phyloP scores from a whole-genome alignment of 2,113 vertebrate species.

The Malaclemys terrapin region DNA sequence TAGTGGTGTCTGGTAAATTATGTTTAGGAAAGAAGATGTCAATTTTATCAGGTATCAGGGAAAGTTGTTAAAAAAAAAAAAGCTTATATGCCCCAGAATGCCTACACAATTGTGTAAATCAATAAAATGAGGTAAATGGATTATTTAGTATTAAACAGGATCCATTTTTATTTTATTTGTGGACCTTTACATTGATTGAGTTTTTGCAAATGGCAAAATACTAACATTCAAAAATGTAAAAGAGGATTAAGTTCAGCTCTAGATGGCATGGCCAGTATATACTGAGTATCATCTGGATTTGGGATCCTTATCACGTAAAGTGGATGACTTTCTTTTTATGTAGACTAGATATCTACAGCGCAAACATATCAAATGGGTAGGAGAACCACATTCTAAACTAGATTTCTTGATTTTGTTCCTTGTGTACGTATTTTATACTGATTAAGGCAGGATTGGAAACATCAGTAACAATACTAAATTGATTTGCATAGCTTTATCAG shows the following conservation, averaged over 20 bases:
- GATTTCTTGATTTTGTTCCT: neutral
- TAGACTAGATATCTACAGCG: neutral
- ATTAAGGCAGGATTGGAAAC: neutral
- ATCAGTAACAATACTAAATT: neutral
- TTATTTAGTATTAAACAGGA: neutral
- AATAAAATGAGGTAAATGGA: neutral
- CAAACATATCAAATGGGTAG: neutral
- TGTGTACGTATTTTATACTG: neutral
- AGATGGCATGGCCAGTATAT: rapidly evolving
- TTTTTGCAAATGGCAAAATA: neutral
- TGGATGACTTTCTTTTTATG: neutral
- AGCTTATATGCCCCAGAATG: neutral
- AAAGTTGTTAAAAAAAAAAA: neutral
- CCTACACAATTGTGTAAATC: neutral
- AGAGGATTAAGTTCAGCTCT: rapidly evolving
- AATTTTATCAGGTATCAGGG: neutral
- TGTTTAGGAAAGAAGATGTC: neutral
- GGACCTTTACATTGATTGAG: neutral
- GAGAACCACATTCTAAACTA: neutral
- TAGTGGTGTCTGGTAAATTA: neutral
- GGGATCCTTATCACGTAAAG: neutral
- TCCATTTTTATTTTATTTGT: neutral
- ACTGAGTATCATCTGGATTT: neutral
- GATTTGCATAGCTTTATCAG: neutral
- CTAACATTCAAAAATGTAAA: neutral